These are phyloP conservation scores for Campylomormyrus tamandua DNA, from an alignment of 2,113 vertebrate genomes.

Conservation along the genomic window DNA sequence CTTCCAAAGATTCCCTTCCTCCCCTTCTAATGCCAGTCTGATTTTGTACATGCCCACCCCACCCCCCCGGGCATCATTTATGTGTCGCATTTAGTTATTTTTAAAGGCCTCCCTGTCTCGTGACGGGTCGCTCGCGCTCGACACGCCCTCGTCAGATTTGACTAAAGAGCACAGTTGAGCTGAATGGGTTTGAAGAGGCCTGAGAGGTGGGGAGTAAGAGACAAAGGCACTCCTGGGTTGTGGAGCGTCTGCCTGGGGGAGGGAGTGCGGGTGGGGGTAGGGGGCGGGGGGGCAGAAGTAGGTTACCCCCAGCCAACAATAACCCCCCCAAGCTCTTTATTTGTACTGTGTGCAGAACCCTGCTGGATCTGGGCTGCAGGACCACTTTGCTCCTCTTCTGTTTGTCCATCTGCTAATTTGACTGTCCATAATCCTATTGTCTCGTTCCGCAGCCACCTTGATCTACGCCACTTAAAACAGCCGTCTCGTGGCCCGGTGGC, in stretches of 20 bases:
- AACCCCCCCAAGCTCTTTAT: not conserved
- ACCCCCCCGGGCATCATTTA: not conserved
- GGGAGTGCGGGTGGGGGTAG: not conserved
- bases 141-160: not conserved
- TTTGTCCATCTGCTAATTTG: conserved; percentile 32
- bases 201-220: not conserved
- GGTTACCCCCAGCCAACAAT: not conserved
- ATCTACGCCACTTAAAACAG: conserved; percentile 4
- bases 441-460: conserved; percentile 23
- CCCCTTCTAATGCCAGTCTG: not conserved
- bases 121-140: not conserved
- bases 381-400: conserved; percentile 24
- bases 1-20: conserved; percentile 4
- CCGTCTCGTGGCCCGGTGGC: not conserved
- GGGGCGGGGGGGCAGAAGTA: not conserved
- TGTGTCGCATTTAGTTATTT: not conserved
- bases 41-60: not conserved
- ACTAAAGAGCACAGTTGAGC: not conserved
- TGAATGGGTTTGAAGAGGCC: not conserved
- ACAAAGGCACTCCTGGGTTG: not conserved
- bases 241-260: not conserved
- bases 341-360: conserved; percentile 23
- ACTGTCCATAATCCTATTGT: conserved; percentile 34
- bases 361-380: conserved; percentile 10
- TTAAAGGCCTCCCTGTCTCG: not conserved